phyloP scores from a whole-genome alignment of 2,797 vertebrate species.

The Tangara arthus region DNA sequence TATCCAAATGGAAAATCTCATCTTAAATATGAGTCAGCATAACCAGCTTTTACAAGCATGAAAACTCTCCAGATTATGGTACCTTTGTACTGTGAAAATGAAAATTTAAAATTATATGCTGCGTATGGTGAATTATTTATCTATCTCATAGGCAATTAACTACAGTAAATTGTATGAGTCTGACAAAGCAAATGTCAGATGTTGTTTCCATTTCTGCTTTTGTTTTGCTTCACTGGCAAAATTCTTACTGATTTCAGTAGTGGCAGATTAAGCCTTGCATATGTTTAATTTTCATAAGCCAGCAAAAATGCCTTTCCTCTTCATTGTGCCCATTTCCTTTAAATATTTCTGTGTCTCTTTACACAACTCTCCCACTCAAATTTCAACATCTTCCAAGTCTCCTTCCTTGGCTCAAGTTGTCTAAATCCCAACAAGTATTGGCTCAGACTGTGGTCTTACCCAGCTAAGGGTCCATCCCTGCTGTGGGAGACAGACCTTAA shows the following conservation, averaged over 20 bases:
- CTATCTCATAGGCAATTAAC: background rate
- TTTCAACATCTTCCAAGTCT: background rate
- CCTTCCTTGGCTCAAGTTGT: background rate
- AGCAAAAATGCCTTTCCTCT: slow-evolving; percentile 10
- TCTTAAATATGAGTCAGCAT: background rate
- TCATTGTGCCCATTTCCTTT: background rate
- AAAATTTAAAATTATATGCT: background rate
- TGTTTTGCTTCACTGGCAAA: slow-evolving; percentile 51
- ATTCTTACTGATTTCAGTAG: slow-evolving; percentile 30
- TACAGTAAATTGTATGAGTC: background rate
- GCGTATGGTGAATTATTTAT: background rate
- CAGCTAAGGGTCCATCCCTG: background rate
- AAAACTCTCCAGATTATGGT: background rate
- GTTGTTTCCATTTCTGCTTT: slow-evolving; percentile 40
- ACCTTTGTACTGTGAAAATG: background rate
- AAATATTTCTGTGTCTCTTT: background rate
- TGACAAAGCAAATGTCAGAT: slow-evolving; percentile 19
- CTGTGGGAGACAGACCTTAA: background rate
- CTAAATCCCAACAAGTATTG: background rate
- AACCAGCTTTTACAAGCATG: background rate
- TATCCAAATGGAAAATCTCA: slow-evolving; percentile 6
- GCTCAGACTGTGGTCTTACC: background rate
- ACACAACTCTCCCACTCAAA: background rate
- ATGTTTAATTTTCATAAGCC: slow-evolving; percentile 13
- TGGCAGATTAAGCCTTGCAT: background rate